Conservation (phyloP, 64 coral and sea anemone genomes). For the Porites australiensis region DNA sequence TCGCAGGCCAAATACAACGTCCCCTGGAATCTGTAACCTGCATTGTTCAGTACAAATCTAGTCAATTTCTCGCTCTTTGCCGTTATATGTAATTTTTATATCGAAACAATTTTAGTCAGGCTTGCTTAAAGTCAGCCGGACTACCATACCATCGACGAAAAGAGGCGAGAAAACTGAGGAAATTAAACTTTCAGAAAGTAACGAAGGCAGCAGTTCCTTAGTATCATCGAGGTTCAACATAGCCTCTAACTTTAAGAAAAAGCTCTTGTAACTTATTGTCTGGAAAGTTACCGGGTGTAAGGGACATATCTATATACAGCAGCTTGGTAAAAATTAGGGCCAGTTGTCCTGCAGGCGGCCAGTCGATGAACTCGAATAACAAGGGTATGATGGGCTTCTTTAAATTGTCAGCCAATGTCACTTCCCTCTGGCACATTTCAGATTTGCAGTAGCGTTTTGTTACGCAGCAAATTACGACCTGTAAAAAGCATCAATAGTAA, state of each 20-base stretch:
- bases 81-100: too few relatives aligned
- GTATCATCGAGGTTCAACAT: not conserved
- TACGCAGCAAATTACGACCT: constrained; percentile 80
- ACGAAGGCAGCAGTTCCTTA: too few relatives aligned
- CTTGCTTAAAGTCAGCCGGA: too few relatives aligned
- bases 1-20: too few relatives aligned
- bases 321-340: constrained; percentile 76
- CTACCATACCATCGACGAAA: too few relatives aligned
- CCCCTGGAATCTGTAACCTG: too few relatives aligned
- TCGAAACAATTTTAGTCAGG: too few relatives aligned
- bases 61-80: too few relatives aligned
- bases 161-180: too few relatives aligned
- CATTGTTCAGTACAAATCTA: too few relatives aligned
- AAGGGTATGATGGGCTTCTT: constrained; percentile 77
- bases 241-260: constrained; percentile 27
- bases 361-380: constrained; percentile 63
- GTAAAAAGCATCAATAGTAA: not conserved
- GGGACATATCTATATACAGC: constrained; percentile 82
- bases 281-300: constrained; percentile 20
- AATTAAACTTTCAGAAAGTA: too few relatives aligned
- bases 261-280: constrained; percentile 33
- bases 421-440: constrained; percentile 84
- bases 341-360: constrained; percentile 82
- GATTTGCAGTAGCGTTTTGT: constrained; percentile 76
- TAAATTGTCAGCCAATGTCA: constrained; percentile 66